A percentile compares a stretch with the other conserved stretches of the same genome.
Evolutionary conservation across 2,888 invertebrate genomes (phyloP).

Genomic region (Malthinus seriepunctatus): DNA sequence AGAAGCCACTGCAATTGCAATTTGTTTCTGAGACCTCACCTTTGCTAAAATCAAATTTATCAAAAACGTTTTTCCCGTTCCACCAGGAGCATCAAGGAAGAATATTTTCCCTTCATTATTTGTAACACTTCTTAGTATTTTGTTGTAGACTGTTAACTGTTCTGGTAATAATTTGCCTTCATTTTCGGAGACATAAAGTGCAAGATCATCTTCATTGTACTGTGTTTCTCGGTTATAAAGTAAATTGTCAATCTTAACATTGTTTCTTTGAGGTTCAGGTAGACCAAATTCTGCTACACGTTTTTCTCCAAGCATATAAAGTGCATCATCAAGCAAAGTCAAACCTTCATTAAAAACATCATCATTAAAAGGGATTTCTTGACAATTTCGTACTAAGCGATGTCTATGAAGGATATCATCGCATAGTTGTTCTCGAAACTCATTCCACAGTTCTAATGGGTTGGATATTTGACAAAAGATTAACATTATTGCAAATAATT

Average conservation of each 20-base stretch:
- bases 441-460: slow-evolving; percentile 23
- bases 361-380: too few species aligned
- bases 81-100: slow-evolving; percentile 2
- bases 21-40: slow-evolving; percentile 38
- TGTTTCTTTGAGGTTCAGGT: too few species aligned
- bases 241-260: too few species aligned
- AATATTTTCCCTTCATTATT: not conserved
- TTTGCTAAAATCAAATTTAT: slow-evolving; percentile 43
- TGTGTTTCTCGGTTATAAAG: not conserved
- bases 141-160: not conserved
- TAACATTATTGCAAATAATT: too few species aligned
- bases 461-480: too few species aligned
- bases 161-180: too few species aligned
- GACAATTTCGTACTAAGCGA: too few species aligned
- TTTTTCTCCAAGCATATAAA: too few species aligned
- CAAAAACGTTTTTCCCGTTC: slow-evolving; percentile 49
- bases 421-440: not conserved
- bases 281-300: too few species aligned
- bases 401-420: not conserved
- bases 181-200: not conserved
- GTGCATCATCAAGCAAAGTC: too few species aligned
- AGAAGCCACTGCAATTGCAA: slow-evolving; percentile 48
- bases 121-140: not conserved
- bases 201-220: not conserved
- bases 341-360: too few species aligned